Percentiles rank a stretch among this genome's conserved stretches.
phyloP scores from a whole-genome alignment of 2,888 invertebrate species.

The Ditula angustiorana region DNA sequence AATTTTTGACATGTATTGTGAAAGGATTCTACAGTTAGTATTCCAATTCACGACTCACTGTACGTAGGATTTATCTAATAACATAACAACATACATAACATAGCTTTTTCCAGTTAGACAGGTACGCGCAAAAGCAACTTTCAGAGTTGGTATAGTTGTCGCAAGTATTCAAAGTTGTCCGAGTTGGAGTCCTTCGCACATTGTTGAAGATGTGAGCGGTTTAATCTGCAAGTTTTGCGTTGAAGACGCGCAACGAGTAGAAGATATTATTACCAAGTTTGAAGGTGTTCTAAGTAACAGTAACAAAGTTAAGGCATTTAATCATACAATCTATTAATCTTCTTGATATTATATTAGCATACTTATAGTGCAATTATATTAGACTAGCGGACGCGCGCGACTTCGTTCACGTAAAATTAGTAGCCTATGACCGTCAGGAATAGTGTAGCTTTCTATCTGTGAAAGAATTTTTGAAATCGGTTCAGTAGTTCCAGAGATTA shows the following conservation, averaged over 20 bases:
- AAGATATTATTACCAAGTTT: conserved; percentile 6
- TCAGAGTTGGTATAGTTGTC: conserved; percentile 11
- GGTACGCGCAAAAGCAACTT: neutral
- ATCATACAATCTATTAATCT: neutral
- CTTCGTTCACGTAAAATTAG: no score
- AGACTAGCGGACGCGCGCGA: neutral
- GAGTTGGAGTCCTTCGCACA: conserved; percentile 1
- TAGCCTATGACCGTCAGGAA: no score
- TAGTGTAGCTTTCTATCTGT: no score
- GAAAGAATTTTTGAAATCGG: no score
- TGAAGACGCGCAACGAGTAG: neutral
- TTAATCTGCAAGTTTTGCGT: conserved; percentile 14
- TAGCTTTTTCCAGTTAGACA: neutral
- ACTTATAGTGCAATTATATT: neutral
- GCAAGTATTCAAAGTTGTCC: neutral
- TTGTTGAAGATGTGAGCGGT: conserved; percentile 5
- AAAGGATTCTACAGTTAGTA: no score
- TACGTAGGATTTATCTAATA: neutral
- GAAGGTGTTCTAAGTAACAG: neutral
- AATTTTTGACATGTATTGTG: no score
- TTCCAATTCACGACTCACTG: neutral
- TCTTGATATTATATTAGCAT: neutral
- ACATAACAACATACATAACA: neutral
- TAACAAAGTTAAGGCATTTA: neutral
- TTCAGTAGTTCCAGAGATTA: no score